Evolutionary conservation across 2,888 invertebrate species (phyloP), one percentile per base, ranked within the genome.

Genomic region (Diaprepes abbreviatus): DNA sequence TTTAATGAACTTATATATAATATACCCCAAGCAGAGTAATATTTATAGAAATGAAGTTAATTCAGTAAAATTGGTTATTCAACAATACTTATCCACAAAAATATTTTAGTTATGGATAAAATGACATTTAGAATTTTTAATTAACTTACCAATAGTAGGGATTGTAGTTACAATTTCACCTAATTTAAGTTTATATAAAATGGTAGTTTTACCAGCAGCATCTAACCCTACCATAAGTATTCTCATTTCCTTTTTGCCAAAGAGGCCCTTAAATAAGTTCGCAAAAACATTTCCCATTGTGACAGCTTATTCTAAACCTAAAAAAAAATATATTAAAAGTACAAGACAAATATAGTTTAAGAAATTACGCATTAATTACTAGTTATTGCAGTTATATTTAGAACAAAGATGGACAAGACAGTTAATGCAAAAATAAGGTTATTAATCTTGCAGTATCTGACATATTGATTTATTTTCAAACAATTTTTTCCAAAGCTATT

Each of bases 231-330:
- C 97, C 98, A 98, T 98, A 88, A 98, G 90, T 92, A 98, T 98
- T 90, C 99, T 94, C 98, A 99, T 98, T 90, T 99, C 98, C 86
- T 98, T 98, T 89, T 98, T 99, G 89, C 99, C 98, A 88, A 99
- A 98, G 80, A 99, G 94, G 90, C 97, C 95, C 91, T 96, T 96
- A 89, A 99, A 98, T 86, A 99, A 89, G 88, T 93, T 95, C 83
- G 95, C 93, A 88, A 98, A 96, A 87, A 96, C 92, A 89, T 96
- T 96, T 88, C 98, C 98, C 98, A 98, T 98, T 87, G 86, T 91
- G 88, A 85, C 85, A 86, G 85, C 85, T 88, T 83, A 83, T 74
- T 76, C 78, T 76, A 78, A 78, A 83, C 80, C 81, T 81, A 74
- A 71, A 81, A 80, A 66, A 40, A 48, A 72, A 60, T 24, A 24